phyloP scores from a whole-genome alignment of 2,797 vertebrate species.

The Pangasius krempfi region DNA sequence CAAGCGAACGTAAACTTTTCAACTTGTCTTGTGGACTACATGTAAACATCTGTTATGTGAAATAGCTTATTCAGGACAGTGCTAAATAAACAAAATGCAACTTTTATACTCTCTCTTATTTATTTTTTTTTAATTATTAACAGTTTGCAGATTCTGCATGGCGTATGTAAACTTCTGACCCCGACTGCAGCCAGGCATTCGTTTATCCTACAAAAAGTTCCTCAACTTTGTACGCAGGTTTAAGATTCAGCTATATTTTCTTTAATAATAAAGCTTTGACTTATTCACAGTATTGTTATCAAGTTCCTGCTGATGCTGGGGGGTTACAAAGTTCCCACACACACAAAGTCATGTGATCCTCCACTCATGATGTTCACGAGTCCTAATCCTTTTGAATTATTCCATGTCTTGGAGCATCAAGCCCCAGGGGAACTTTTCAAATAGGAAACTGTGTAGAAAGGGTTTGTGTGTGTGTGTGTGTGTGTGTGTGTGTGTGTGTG shows the following conservation, averaged over 20 bases:
- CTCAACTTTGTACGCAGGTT: not conserved
- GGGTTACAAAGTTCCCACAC: conserved; percentile 19
- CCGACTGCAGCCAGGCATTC: not conserved
- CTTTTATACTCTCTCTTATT: too few species aligned
- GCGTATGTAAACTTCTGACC: too few species aligned
- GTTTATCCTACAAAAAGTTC: not conserved
- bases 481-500: too few species aligned
- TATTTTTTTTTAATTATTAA: too few species aligned
- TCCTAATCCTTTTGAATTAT: conserved; percentile 44
- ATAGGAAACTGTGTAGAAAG: not conserved
- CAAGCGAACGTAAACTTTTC: too few species aligned
- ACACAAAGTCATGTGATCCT: conserved; percentile 52
- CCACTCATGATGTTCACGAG: conserved; percentile 55
- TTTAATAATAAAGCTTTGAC: not conserved
- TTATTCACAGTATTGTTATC: not conserved
- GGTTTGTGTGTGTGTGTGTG: not conserved
- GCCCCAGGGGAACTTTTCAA: not conserved
- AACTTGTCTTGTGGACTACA: too few species aligned
- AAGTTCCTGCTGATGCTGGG: not conserved
- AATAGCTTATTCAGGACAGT: too few species aligned
- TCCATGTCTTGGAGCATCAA: conserved; percentile 19
- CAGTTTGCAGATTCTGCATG: too few species aligned
- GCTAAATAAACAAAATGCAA: too few species aligned
- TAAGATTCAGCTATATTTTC: not conserved
- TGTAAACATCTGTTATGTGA: too few species aligned